Percentiles rank a stretch among this genome's conserved stretches.
These are phyloP conservation scores for Alaudala cheleensis DNA, from an alignment of 2,113 vertebrate species.

Conservation along the genomic window DNA sequence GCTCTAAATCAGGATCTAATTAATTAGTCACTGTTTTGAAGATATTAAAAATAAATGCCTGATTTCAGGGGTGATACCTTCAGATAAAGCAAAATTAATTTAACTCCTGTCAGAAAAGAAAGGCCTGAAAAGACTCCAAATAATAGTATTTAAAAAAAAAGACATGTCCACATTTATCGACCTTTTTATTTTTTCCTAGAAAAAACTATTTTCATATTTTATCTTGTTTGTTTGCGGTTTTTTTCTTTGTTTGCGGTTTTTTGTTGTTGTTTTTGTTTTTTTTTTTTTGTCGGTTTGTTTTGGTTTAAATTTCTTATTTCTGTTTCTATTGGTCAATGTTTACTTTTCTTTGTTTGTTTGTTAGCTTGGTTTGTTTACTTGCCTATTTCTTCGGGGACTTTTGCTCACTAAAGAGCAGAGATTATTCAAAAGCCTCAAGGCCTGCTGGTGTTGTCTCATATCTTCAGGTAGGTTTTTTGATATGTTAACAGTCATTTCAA, in stretches of 20 bases:
- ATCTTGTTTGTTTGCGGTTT: background rate
- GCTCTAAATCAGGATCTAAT: background rate
- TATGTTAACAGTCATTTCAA: background rate
- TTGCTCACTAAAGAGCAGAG: background rate
- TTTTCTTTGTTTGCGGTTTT: too few relatives aligned
- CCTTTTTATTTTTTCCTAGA: background rate
- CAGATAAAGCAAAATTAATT: background rate
- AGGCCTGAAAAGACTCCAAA: background rate
- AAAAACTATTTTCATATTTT: background rate
- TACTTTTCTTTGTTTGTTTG: accelerated
- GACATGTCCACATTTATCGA: accelerated
- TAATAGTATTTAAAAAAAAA: background rate
- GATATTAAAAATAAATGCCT: background rate
- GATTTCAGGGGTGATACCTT: background rate
- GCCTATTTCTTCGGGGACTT: background rate
- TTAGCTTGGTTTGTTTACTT: background rate
- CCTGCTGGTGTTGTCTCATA: background rate
- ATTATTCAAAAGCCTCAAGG: background rate
- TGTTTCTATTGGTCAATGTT: background rate
- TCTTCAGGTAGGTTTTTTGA: background rate
- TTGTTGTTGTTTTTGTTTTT: background rate
- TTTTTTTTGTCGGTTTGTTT: accelerated
- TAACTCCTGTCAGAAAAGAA: background rate
- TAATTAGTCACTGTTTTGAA: background rate
- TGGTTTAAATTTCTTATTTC: background rate